A percentile compares a stretch with the other conserved stretches of the same genome.
phyloP scores from a whole-genome alignment of 2,888 invertebrate species.

The Caenorhabditis drosophilae region DNA sequence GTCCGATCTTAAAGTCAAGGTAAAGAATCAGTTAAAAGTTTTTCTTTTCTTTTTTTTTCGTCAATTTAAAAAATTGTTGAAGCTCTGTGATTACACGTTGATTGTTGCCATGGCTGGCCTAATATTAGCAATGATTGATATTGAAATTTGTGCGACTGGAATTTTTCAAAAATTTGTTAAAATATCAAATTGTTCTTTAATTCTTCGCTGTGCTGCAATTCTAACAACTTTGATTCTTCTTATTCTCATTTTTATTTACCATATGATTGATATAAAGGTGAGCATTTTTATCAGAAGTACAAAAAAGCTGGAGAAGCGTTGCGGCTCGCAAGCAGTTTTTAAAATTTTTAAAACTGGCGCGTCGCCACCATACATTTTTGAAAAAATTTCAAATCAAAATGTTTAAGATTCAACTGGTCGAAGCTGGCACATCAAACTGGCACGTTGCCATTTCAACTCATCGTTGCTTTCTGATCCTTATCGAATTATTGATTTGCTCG shows the following conservation, averaged over 20 bases:
- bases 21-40: no score
- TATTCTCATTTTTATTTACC: slow-evolving; percentile 98
- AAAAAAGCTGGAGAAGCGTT: no score
- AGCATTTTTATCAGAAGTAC: slow-evolving; percentile 56
- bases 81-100: slow-evolving; percentile 56
- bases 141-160: slow-evolving; percentile 51
- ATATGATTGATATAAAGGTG: slow-evolving; percentile 99
- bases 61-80: not conserved
- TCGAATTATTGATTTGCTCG: slow-evolving; percentile 93
- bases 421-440: slow-evolving; percentile 99
- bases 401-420: slow-evolving; percentile 96
- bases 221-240: slow-evolving; percentile 97
- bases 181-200: slow-evolving; percentile 16
- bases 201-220: slow-evolving; percentile 47
- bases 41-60: not conserved
- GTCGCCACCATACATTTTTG: no score
- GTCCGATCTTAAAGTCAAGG: slow-evolving; percentile 44
- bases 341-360: no score
- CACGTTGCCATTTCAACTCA: slow-evolving; percentile 98
- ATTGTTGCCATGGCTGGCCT: slow-evolving; percentile 54
- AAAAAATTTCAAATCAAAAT: no score
- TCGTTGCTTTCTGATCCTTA: slow-evolving; percentile 77
- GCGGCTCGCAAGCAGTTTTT: no score
- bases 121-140: slow-evolving; percentile 56
- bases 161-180: slow-evolving; percentile 9